Base-by-base conservation (phyloP, 2,888 invertebrate species). In the Achlya flavicornis region DNA sequence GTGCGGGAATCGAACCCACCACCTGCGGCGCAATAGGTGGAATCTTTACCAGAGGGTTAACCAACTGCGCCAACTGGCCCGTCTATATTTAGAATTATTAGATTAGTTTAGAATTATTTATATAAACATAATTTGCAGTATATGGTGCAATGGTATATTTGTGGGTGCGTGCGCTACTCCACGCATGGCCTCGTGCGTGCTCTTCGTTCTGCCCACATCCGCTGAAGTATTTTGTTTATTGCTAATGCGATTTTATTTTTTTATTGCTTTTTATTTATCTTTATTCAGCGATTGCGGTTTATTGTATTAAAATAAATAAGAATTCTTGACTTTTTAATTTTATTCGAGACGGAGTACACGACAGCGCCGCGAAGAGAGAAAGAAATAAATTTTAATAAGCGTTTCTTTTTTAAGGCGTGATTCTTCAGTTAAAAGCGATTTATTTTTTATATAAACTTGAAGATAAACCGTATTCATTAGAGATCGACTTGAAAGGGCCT, bases 241-340 rank as follows among this genome's bases (percentile, higher is more conserved):
- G 93, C 93, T 93, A 93, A 93, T 93, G 93, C 92, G 90, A 92
- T 90, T 93, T 93, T 92, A 93, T 93, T 93, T 93, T 60, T 93
- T 93, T 93, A 93, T 93, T 92, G 88, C 91, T 87, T 93, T 93
- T 93, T 93, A 93, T 93, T 93, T 93, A 93, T 93, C 93, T 93
- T 93, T 93, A 93, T 93, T 93, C 93, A 92, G 89, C 92, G 93
- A 92, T 93, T 93, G 93, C 93, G 91, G 93, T 93, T 93, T 93
- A 93, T 93, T 93, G 93, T 93, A 93, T 93, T 93, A 93, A 93
- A 93, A 93, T 93, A 93, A 93, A 93, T 92, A 93, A 93, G 93
- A 93, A 92, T 93, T 92, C 92, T 91, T 88, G 92, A 92, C 92
- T 93, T 93, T 93, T 93, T 93, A 93, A 93, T 93, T 93, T 93